phyloP scores from a whole-genome alignment of 2,888 invertebrate species.

The Acleris literana region DNA sequence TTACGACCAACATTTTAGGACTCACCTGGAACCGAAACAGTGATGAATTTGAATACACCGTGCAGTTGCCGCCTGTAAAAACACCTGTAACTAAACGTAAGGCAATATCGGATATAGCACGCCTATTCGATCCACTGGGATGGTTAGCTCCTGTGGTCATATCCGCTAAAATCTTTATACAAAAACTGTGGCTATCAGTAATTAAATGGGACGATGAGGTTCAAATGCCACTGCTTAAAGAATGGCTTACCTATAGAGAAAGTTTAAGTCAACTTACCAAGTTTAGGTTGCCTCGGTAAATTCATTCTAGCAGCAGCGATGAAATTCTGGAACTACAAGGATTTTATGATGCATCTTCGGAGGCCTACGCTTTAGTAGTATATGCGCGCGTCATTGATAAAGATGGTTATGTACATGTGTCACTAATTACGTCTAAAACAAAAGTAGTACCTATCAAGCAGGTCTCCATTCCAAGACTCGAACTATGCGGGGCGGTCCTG shows the following conservation, averaged over 20 bases:
- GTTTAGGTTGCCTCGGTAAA: neutral
- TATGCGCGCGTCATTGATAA: too few species aligned
- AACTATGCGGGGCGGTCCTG: neutral
- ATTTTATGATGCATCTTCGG: neutral
- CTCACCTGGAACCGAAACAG: neutral
- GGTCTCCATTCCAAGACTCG: neutral
- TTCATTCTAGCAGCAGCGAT: neutral
- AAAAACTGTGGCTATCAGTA: neutral
- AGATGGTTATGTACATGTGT: too few species aligned
- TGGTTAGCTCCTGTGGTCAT: neutral
- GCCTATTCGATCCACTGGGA: neutral
- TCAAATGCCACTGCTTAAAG: neutral
- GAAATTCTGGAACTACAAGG: neutral
- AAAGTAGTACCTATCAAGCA: neutral
- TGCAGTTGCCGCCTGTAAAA: neutral
- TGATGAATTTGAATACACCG: neutral
- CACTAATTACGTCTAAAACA: too few species aligned
- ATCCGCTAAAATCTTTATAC: neutral
- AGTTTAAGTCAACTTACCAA: neutral
- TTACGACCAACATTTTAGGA: neutral
- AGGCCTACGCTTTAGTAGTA: too few species aligned
- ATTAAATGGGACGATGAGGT: neutral
- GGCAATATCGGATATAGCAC: neutral
- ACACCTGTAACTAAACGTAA: neutral
- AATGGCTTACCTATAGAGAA: constrained; percentile 2